Evolutionary conservation across 2,888 invertebrate genomes (phyloP), one percentile per base, ranked within the genome.

Genomic region (Bombyx huttoni): DNA sequence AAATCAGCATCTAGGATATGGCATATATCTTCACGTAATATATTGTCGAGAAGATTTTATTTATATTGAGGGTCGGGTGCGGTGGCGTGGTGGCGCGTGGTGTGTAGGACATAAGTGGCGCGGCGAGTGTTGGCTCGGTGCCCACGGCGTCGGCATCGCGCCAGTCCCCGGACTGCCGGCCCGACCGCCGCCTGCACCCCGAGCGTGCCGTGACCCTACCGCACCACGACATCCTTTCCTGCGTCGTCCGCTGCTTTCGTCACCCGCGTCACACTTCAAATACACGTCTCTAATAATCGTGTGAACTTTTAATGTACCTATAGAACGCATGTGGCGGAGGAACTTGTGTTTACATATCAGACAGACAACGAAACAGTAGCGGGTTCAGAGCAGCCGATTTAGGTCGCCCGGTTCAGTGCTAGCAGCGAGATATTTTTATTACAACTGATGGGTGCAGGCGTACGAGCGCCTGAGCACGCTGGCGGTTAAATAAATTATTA

Each of bases 401-500:
- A 84, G 87, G 87, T 88, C 87, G 85, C 86, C 87, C 87, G 87
- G 87, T 76, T 78, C 81, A 69, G 75, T 71, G 78, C 80, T 81
- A 77, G 81, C 81, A 81, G 81, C 76, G 83, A 77, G 86, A 83
- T 88, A 88, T 88, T 88, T 88, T 87, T 87, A 87, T 84, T 81
- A 73, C 80, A 75, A 76, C 80, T 74, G 78, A 81, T 77, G 72
- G 76, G 77, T 79, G 81, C 78, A 81, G 78, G 81, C 81, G 78
- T 71, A 73, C 76, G 74, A 76, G 70, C 77, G 74, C 71, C 70
- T 69, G 78, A 76, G 73, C 78, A 72, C 75, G 75, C 71, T 68
- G 73, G 75, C 73, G 72, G 75, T 75, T 76, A 74, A 78, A 78
- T 77, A 73, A 75, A 77, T 78, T 78, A 80, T 81, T 81, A 81